Conservation (phyloP, 2,113 vertebrate genomes). For the Cyphomyrus discorhynchus region DNA sequence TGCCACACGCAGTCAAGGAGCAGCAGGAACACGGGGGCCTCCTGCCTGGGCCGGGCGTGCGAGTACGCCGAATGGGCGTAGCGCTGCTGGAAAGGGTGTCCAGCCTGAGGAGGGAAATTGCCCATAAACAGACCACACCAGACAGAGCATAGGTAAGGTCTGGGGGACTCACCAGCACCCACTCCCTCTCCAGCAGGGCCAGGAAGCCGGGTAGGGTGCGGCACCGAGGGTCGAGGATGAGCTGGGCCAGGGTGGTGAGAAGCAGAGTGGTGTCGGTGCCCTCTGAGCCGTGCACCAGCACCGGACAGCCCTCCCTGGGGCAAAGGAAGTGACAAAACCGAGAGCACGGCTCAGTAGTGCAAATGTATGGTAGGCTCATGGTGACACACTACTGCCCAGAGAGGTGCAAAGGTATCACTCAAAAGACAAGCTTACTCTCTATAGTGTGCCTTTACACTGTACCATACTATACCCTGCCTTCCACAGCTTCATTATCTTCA, state of each 20-base stretch:
- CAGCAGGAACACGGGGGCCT: slow-evolving; percentile 74
- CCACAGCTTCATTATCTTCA: too few relatives aligned
- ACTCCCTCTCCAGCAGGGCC: slow-evolving; percentile 73
- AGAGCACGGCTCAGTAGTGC: neutral
- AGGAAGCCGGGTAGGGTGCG: slow-evolving; percentile 71
- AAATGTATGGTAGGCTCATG: neutral
- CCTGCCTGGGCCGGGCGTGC: slow-evolving; percentile 65
- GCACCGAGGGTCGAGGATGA: slow-evolving; percentile 74
- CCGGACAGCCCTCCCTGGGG: slow-evolving; percentile 65
- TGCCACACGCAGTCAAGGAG: slow-evolving; percentile 84
- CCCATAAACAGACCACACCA: neutral
- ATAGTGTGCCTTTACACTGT: neutral
- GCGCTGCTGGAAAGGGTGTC: slow-evolving; percentile 74
- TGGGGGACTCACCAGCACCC: slow-evolving; percentile 66
- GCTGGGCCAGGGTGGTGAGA: slow-evolving; percentile 71
- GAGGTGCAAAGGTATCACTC: neutral
- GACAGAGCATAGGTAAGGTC: neutral
- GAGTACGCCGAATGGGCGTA: slow-evolving; percentile 68
- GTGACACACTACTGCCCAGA: neutral
- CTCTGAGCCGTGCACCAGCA: slow-evolving; percentile 74
- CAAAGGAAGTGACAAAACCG: neutral
- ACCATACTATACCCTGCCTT: neutral
- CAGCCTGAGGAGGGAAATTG: slow-evolving; percentile 54
- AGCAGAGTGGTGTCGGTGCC: slow-evolving; percentile 71
- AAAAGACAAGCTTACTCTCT: neutral